Percentiles rank a stretch among this genome's conserved stretches.
Conservation (phyloP, 2,113 vertebrate species). For the Sceloporus undulatus region DNA sequence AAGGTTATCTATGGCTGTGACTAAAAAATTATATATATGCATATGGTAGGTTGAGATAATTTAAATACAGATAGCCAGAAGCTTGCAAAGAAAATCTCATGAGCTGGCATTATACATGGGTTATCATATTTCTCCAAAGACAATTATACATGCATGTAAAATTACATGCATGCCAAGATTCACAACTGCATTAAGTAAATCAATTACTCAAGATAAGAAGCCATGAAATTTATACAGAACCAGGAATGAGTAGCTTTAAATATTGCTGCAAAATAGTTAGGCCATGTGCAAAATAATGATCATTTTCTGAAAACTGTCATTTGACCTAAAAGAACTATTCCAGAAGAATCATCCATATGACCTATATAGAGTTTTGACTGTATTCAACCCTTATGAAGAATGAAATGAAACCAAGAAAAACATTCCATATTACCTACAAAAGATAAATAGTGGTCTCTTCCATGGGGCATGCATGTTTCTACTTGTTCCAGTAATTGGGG, state of each 20-base stretch:
- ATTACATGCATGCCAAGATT: background rate
- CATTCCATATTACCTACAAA: background rate
- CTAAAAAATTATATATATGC: background rate
- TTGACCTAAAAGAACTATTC: background rate
- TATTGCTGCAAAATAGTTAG: background rate
- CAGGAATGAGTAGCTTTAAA: background rate
- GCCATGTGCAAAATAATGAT: background rate
- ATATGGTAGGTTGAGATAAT: slow-evolving; percentile 15
- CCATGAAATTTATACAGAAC: background rate
- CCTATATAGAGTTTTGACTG: background rate
- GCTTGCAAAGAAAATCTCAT: background rate
- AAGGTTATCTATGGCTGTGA: background rate
- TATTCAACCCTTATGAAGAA: background rate
- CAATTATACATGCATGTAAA: slow-evolving; percentile 16
- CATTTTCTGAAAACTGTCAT: background rate
- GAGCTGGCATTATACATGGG: background rate
- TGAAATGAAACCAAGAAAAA: background rate
- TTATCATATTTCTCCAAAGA: background rate
- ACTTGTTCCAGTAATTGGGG: no score
- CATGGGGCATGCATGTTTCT: no score
- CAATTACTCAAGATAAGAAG: background rate
- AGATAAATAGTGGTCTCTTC: background rate
- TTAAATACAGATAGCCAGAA: slow-evolving; percentile 10
- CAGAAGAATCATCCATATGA: background rate
- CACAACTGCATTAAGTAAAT: slow-evolving; percentile 14